Percentiles rank a stretch among this genome's conserved stretches.
These are phyloP conservation scores for Fratercula arctica DNA, from an alignment of 2,797 vertebrate species.

Conservation along the genomic window DNA sequence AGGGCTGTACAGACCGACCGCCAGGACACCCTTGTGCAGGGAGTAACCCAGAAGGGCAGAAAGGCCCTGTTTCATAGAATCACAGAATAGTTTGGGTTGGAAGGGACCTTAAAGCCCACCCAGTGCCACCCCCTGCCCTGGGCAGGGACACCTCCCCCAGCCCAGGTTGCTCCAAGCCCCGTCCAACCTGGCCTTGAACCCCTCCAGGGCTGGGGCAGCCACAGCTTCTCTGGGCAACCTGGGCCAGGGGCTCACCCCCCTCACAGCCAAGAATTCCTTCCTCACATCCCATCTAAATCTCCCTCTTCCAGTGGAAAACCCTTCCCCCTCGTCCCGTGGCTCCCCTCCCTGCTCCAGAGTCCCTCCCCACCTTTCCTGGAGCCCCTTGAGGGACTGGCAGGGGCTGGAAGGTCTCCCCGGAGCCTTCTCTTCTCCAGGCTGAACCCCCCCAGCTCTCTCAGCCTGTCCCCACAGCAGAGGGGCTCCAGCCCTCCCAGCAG, in stretches of 20 bases:
- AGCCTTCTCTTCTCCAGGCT: too few species aligned
- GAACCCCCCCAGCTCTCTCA: neutral
- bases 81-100: neutral
- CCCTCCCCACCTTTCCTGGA: too few species aligned
- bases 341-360: too few species aligned
- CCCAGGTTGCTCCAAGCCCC: neutral
- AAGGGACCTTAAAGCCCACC: neutral
- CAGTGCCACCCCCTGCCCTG: neutral
- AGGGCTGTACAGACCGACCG: accelerated
- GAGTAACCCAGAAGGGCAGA: neutral
- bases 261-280: neutral
- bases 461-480: neutral
- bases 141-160: neutral
- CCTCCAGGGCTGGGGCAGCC: neutral
- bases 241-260: too few species aligned
- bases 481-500: neutral
- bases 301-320: neutral
- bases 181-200: neutral
- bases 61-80: neutral
- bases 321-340: too few species aligned
- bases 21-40: accelerated
- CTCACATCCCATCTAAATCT: too few species aligned
- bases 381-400: too few species aligned
- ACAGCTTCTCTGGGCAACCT: neutral
- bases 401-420: too few species aligned